Conservation (phyloP, 2,113 vertebrate genomes). For the Bungarus multicinctus region DNA sequence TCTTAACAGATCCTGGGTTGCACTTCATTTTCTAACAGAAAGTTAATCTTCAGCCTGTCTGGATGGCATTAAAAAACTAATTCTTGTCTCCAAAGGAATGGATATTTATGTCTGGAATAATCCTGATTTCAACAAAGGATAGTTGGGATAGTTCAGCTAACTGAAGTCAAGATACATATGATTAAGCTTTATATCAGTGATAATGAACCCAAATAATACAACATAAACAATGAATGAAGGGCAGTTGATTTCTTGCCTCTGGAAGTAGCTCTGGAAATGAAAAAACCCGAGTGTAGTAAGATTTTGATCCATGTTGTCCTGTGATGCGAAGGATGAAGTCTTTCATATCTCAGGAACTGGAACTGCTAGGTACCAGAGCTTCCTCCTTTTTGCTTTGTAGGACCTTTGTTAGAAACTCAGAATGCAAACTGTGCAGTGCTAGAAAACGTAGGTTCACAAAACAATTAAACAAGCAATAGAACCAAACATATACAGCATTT, state of each 20-base stretch:
- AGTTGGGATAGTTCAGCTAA: neutral
- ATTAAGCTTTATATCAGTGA: neutral
- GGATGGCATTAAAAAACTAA: neutral
- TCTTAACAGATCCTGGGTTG: neutral
- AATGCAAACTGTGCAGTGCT: neutral
- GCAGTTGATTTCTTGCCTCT: neutral
- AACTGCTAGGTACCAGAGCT: neutral
- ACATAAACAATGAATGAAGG: neutral
- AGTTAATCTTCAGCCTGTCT: neutral
- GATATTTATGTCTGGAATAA: neutral
- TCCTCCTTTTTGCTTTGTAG: neutral
- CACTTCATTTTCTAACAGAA: neutral
- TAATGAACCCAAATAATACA: neutral
- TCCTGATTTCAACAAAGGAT: neutral
- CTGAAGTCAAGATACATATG: neutral
- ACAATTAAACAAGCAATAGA: neutral
- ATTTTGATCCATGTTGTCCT: neutral
- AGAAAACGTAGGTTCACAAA: neutral
- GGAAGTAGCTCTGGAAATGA: neutral
- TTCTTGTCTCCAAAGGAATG: neutral
- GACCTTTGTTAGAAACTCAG: neutral
- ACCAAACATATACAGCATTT: neutral
- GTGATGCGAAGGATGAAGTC: neutral
- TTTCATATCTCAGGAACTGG: neutral
- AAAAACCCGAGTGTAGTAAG: neutral